A percentile compares a stretch with the other conserved stretches of the same genome.
phyloP scores from a whole-genome alignment of 1,140 invertebrate species.

The Galleria mellonella region DNA sequence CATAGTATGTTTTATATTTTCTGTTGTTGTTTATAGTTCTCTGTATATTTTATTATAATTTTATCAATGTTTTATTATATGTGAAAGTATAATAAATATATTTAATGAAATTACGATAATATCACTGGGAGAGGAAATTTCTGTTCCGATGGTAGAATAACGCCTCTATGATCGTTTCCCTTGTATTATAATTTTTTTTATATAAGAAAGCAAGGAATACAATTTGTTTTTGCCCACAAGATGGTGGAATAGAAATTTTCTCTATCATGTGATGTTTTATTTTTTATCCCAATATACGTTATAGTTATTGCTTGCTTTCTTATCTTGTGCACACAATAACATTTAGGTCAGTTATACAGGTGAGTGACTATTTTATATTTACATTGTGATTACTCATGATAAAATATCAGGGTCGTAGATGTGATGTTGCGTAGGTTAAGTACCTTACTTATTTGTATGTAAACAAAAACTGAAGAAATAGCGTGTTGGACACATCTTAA shows the following conservation, averaged over 20 bases:
- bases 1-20: slow-evolving; percentile 12
- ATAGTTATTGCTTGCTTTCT: slow-evolving; percentile 67
- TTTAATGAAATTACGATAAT: slow-evolving; percentile 2
- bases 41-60: neutral
- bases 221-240: slow-evolving; percentile 20
- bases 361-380: slow-evolving; percentile 43
- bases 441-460: too few species aligned
- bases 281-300: slow-evolving; percentile 13
- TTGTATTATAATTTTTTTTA: slow-evolving; percentile 17
- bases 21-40: slow-evolving; percentile 9
- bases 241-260: slow-evolving; percentile 74
- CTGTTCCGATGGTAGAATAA: slow-evolving; percentile 68
- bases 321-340: slow-evolving; percentile 54
- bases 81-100: slow-evolving; percentile 5
- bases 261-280: slow-evolving; percentile 55
- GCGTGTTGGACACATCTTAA: too few species aligned
- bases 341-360: slow-evolving; percentile 48
- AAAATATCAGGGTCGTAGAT: neutral
- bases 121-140: slow-evolving; percentile 68
- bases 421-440: neutral
- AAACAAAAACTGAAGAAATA: too few species aligned
- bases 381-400: slow-evolving; percentile 12
- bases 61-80: neutral
- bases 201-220: slow-evolving; percentile 65
- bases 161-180: slow-evolving; percentile 24